Base-by-base conservation (phyloP, 1,140 invertebrate genomes). In the Polyergus mexicanus region DNA sequence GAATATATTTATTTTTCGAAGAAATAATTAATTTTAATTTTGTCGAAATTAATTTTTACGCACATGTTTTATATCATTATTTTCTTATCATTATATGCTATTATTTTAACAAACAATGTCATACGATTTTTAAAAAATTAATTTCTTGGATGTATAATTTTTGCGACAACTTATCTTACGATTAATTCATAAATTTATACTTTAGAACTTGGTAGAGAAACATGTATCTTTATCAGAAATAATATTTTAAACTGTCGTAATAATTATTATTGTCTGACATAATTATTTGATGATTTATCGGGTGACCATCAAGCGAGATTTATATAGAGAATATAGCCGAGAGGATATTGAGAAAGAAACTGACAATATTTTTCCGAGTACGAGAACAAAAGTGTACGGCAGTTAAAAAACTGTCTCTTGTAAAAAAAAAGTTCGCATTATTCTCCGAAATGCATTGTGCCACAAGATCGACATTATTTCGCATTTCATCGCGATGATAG, bases 401-500 rank as follows among this genome's bases (percentile, higher is more conserved):
- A 41, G 3, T 3, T 28, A 62, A 62, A 58, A 58, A 58, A n/a
- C 19, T 58, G n/a, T 5, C 13, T 38, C 28, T 77, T 47, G 25
- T 11, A 58, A 19, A 68, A 35, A 68, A 35, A 28, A 13, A 25
- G 10, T 13, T 38, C 13, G 76, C 32, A 41, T 88, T 76, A 84
- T 88, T 54, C 66, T 35, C 35, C 25, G 54, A 62, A 80, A 80
- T 80, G 63, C 41, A 58, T 51, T n/a, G 22, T 22, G 35, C 28
- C 11, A 77, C 28, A n/a, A 32, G 41, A 65, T n/a, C 76, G 38
- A 51, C 35, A 56, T 60, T 75, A 58, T 54, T 75, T 87, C 16
- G 56, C 69, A 76, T 83, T 54, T 13, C 51, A 58, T 75, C 80
- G 54, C 71, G 35, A 60, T n/a, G 51, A 83, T 13, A 41, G n/a